A percentile compares a stretch with the other conserved stretches of the same genome.
Conservation (phyloP, 1,140 invertebrate species). For the Monochamus saltuarius region DNA sequence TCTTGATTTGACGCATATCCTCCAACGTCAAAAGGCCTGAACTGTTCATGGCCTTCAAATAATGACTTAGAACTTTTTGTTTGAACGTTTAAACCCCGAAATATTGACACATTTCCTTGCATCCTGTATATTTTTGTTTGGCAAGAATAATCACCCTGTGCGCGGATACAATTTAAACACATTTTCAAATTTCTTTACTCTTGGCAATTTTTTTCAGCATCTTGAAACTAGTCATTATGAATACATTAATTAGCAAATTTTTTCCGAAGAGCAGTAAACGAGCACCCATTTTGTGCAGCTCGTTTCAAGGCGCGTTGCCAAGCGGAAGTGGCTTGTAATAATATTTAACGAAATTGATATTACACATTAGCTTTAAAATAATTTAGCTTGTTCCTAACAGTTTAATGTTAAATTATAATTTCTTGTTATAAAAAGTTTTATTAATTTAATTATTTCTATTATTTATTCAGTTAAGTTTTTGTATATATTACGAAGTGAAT, state of each 20-base stretch:
- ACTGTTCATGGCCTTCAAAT: too few species aligned
- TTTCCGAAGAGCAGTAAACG: not conserved
- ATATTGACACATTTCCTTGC: too few species aligned
- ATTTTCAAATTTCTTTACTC: not conserved
- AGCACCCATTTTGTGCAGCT: not conserved
- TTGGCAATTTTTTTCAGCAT: not conserved
- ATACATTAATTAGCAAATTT: not conserved
- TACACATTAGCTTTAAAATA: constrained; percentile 21
- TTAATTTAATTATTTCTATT: not conserved
- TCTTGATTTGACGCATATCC: too few species aligned
- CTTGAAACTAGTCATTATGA: not conserved
- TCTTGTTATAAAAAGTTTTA: constrained; percentile 8
- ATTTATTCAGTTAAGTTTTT: not conserved
- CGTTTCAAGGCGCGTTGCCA: not conserved
- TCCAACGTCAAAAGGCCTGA: too few species aligned
- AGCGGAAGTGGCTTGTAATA: constrained; percentile 5
- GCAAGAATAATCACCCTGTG: too few species aligned
- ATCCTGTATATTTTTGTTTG: too few species aligned
- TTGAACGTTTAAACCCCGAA: too few species aligned
- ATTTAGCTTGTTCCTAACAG: constrained; percentile 16
- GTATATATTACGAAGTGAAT: not conserved
- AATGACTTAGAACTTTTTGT: too few species aligned
- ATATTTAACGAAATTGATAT: constrained; percentile 14
- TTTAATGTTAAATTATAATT: constrained; percentile 4
- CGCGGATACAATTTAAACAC: not conserved